Evolutionary conservation across 2,113 vertebrate genomes (phyloP).

Genomic region (Urocynchramus pylzowi): DNA sequence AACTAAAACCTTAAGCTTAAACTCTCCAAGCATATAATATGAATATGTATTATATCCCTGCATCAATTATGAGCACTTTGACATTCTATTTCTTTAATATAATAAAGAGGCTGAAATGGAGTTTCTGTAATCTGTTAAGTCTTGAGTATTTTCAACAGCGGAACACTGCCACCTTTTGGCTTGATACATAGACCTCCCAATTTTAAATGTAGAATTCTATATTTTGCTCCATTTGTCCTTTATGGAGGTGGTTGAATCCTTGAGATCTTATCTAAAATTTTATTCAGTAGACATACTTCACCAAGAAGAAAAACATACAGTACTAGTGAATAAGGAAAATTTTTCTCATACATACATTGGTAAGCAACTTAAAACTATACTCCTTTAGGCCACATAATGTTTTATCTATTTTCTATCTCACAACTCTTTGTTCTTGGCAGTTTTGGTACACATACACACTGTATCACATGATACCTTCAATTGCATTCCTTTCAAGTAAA

Average conservation of each 20-base stretch:
- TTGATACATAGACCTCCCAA: conserved; percentile 1
- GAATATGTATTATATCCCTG: conserved; percentile 11
- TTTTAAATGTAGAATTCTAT: neutral
- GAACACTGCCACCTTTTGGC: conserved; percentile 79
- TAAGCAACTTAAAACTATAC: neutral
- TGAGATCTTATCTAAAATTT: neutral
- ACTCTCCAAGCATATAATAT: conserved; percentile 17
- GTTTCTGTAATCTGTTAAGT: neutral
- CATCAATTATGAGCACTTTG: conserved; percentile 31
- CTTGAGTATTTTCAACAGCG: conserved; percentile 43
- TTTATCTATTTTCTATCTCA: neutral
- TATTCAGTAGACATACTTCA: neutral
- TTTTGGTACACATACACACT: neutral
- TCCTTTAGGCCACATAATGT: neutral
- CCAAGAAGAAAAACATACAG: neutral
- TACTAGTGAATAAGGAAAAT: neutral
- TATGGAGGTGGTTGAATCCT: neutral
- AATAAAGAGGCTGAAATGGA: conserved; percentile 11
- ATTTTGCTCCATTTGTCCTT: neutral
- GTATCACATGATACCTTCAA: neutral
- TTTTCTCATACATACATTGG: neutral
- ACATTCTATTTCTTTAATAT: conserved; percentile 39
- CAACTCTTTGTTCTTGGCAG: neutral
- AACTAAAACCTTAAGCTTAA: conserved; percentile 45
- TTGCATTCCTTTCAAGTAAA: neutral